phyloP scores from a whole-genome alignment of 2,888 invertebrate species.

The Magallana nippona region DNA sequence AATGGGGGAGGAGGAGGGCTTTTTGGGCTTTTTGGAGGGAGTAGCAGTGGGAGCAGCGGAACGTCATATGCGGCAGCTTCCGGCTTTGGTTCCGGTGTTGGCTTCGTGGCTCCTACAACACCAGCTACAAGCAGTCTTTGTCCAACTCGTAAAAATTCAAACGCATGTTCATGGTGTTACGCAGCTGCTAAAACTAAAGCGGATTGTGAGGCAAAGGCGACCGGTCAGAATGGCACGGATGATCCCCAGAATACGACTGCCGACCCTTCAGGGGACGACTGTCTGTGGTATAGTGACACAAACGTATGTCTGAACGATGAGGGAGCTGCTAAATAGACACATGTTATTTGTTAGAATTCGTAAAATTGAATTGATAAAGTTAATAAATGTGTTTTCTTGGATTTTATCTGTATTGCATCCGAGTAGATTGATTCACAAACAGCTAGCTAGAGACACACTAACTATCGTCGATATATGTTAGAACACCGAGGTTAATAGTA shows the following conservation, averaged over 20 bases:
- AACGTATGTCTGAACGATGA: constrained; percentile 9
- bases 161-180: not conserved
- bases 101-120: not conserved
- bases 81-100: not conserved
- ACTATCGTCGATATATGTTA: not conserved
- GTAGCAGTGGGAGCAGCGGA: not conserved
- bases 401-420: not conserved
- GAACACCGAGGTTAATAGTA: too few species aligned
- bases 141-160: not conserved
- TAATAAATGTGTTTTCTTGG: not conserved
- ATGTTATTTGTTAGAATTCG: too few species aligned
- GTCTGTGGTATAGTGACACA: not conserved
- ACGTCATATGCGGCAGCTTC: not conserved
- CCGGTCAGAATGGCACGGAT: not conserved
- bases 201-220: not conserved
- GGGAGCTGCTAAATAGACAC: not conserved
- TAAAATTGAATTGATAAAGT: too few species aligned
- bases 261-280: not conserved
- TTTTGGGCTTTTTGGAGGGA: not conserved
- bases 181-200: not conserved
- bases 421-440: not conserved
- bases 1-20: not conserved
- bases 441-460: not conserved
- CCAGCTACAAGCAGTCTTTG: not conserved
- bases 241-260: not conserved